phyloP scores from a whole-genome alignment of 2,888 invertebrate species.

The Cheilosia vernalis region DNA sequence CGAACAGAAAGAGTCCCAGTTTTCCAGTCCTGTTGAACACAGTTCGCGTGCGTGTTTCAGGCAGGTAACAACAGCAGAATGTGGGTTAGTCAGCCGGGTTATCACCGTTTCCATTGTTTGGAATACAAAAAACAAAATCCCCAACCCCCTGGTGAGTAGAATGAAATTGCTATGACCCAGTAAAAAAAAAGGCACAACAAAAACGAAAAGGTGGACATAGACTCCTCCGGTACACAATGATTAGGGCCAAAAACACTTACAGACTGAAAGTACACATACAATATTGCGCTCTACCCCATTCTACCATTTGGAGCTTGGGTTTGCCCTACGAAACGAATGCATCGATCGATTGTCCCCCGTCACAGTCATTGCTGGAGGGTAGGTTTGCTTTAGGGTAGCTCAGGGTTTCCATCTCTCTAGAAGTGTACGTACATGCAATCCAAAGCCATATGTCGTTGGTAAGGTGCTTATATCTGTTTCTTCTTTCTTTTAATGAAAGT shows the following conservation, averaged over 20 bases:
- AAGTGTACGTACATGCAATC: slow-evolving; percentile 52
- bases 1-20: slow-evolving; percentile 19
- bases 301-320: slow-evolving; percentile 3
- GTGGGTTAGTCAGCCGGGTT: slow-evolving; percentile 65
- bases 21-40: slow-evolving; percentile 31
- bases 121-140: not conserved
- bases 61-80: slow-evolving; percentile 52
- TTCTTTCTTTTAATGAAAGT: slow-evolving; percentile 2
- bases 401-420: slow-evolving; percentile 42
- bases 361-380: slow-evolving; percentile 11
- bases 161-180: slow-evolving; percentile 66
- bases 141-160: slow-evolving; percentile 18
- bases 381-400: slow-evolving; percentile 31
- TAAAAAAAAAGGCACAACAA: slow-evolving; percentile 21
- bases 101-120: slow-evolving; percentile 21
- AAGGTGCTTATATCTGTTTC: slow-evolving; percentile 24
- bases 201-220: slow-evolving; percentile 8
- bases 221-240: slow-evolving; percentile 42
- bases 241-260: slow-evolving; percentile 45
- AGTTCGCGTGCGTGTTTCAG: slow-evolving; percentile 62
- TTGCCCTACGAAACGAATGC: slow-evolving; percentile 46
- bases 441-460: slow-evolving; percentile 21
- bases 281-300: slow-evolving; percentile 25
- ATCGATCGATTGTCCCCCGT: slow-evolving; percentile 58
- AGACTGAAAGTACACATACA: slow-evolving; percentile 1